Conservation (phyloP, 1,140 invertebrate species). For the Heliconius hermathena region DNA sequence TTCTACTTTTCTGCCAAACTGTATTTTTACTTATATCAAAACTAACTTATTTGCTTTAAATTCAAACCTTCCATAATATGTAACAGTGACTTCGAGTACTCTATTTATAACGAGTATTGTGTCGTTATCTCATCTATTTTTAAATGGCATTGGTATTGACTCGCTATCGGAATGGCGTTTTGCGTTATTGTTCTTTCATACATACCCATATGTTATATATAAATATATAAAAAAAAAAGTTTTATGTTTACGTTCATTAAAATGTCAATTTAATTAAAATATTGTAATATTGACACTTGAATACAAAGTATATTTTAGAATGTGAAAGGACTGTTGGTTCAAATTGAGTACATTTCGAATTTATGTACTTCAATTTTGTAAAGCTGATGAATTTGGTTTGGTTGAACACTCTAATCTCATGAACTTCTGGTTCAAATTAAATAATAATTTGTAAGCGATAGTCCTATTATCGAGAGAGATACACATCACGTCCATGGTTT, state of each 20-base stretch:
- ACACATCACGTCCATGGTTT: no score
- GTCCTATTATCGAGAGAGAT: no score
- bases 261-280: neutral
- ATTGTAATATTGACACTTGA: neutral
- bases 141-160: constrained; percentile 24
- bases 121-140: constrained; percentile 24
- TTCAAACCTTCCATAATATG: neutral
- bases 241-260: neutral
- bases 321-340: neutral
- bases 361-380: no score
- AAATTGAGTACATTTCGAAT: neutral
- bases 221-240: neutral
- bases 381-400: no score
- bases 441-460: no score
- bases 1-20: no score
- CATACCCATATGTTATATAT: neutral
- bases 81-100: constrained; percentile 2
- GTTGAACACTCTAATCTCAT: no score
- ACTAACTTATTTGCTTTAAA: neutral
- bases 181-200: neutral
- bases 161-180: constrained; percentile 20
- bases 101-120: constrained; percentile 12
- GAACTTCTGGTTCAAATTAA: no score
- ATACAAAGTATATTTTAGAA: neutral
- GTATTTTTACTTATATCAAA: neutral